Evolutionary conservation across 2,797 vertebrate genomes (phyloP).

Genomic region (Coregonus ussuriensis): DNA sequence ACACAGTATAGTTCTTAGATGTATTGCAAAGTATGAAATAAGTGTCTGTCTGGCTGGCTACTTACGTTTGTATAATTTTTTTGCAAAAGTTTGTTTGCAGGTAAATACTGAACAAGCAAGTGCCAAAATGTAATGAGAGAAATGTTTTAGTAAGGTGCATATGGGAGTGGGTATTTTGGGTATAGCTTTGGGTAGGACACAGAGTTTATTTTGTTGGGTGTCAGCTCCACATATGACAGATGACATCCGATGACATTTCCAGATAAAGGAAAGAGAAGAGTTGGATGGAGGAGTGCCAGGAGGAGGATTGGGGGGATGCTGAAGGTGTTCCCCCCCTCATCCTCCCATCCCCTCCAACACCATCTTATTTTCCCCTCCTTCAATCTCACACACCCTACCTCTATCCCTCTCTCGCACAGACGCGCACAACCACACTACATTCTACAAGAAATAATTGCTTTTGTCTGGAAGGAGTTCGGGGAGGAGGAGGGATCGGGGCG

Average conservation of each 20-base stretch:
- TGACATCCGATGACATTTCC: not conserved
- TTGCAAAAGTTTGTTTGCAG: conserved; percentile 17
- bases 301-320: conserved; percentile 64
- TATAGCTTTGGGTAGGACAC: conserved; percentile 20
- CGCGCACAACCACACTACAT: conserved; percentile 77
- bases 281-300: conserved; percentile 52
- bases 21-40: not conserved
- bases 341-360: conserved; percentile 67
- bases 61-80: conserved; percentile 28
- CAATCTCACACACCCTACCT: conserved; percentile 76
- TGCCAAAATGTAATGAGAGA: not conserved
- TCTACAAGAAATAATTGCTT: conserved; percentile 96
- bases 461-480: conserved; percentile 91
- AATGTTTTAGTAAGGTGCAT: not conserved
- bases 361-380: conserved; percentile 76
- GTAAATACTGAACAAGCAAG: not conserved
- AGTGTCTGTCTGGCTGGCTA: conserved; percentile 7
- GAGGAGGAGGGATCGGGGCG: conserved; percentile 77
- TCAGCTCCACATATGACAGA: conserved; percentile 24
- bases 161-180: not conserved
- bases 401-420: conserved; percentile 76
- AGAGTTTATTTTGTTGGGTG: conserved; percentile 34
- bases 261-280: conserved; percentile 53
- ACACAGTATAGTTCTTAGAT: no score
- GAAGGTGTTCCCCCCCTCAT: conserved; percentile 56